These are phyloP conservation scores for Danio aesculapii DNA, from an alignment of 2,797 vertebrate species.

Conservation along the genomic window DNA sequence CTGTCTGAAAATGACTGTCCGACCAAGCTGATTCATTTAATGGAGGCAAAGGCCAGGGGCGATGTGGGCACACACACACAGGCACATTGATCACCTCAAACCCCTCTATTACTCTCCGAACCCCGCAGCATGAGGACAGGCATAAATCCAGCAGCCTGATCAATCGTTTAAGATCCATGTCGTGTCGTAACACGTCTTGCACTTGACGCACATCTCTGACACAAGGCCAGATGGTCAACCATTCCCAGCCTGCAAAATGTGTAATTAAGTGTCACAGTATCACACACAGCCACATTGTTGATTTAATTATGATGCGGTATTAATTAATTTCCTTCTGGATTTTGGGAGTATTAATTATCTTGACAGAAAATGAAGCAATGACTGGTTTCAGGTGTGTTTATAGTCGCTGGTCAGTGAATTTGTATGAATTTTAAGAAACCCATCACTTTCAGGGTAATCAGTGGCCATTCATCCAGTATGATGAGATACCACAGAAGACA, in stretches of 20 bases:
- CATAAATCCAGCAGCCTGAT: constrained; percentile 35
- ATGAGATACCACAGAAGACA: neutral
- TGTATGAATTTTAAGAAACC: neutral
- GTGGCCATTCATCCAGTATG: neutral
- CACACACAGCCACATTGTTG: neutral
- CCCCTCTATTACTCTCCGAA: constrained; percentile 26
- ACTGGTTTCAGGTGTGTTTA: neutral
- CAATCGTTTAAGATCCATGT: constrained; percentile 23
- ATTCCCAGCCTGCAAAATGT: neutral
- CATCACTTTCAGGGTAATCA: neutral
- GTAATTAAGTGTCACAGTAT: neutral
- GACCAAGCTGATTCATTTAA: constrained; percentile 40
- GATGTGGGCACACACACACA: constrained; percentile 34
- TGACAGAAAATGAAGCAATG: constrained; percentile 9
- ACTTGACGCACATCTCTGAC: constrained; percentile 22
- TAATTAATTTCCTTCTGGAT: neutral
- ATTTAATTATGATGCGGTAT: constrained; percentile 18
- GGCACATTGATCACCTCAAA: constrained; percentile 42
- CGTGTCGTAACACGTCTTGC: constrained; percentile 16
- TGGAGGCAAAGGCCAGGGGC: constrained; percentile 41
- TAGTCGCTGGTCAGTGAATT: neutral
- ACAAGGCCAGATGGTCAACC: constrained; percentile 20
- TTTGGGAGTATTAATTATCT: neutral
- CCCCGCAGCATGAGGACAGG: constrained; percentile 7
- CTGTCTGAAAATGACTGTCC: constrained; percentile 25